These are phyloP conservation scores for Escarpia spicata DNA, from an alignment of 2,888 invertebrate species.

Conservation along the genomic window DNA sequence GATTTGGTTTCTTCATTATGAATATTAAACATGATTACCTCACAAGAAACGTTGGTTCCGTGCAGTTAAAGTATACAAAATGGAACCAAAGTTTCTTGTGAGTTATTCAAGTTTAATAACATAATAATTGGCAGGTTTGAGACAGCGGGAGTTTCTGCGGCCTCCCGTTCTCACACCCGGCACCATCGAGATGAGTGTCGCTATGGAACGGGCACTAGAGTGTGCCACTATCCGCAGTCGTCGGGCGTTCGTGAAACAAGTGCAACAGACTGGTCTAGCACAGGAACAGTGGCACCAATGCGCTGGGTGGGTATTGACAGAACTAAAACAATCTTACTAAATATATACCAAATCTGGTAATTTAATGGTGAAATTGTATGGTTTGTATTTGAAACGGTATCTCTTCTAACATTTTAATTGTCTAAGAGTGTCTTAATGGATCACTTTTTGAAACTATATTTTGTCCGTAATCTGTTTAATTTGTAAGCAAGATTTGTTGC, in stretches of 20 bases:
- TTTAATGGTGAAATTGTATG: background rate
- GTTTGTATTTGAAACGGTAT: background rate
- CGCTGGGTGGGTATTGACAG: conserved; percentile 43
- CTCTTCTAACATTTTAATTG: background rate
- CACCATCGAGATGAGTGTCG: conserved; percentile 41
- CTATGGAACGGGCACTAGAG: conserved; percentile 43
- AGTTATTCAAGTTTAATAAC: too few relatives aligned
- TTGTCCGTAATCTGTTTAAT: background rate
- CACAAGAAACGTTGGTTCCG: too few relatives aligned
- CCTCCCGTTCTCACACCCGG: conserved; percentile 45
- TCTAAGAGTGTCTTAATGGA: background rate
- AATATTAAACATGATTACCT: too few relatives aligned
- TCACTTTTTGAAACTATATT: background rate
- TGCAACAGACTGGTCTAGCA: conserved; percentile 44
- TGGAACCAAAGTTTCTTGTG: too few relatives aligned
- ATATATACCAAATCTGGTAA: background rate
- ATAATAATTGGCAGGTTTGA: conserved; percentile 41
- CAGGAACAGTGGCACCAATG: conserved; percentile 50
- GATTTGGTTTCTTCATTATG: too few relatives aligned
- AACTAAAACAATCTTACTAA: background rate
- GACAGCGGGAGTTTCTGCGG: conserved; percentile 41
- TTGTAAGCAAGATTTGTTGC: background rate
- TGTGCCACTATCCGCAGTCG: conserved; percentile 44
- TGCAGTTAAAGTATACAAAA: too few relatives aligned
- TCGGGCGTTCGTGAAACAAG: conserved; percentile 43